Base-by-base conservation (phyloP, 1,140 invertebrate species). In the Pinna nobilis region DNA sequence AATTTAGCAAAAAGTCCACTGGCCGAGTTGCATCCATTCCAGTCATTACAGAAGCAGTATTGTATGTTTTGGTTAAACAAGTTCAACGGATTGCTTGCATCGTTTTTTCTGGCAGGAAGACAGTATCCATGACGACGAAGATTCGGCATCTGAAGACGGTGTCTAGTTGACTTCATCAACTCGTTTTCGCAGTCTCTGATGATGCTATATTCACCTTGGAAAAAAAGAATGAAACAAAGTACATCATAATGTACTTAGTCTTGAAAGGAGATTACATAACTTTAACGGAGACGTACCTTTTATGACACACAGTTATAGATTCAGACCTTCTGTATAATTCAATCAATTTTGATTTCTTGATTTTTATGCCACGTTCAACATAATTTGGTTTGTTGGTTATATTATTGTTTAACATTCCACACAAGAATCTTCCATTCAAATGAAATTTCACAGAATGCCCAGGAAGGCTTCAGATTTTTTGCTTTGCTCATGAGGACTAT, bases 31-130 rank as follows among this genome's bases (percentile, higher is more conserved):
- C 87, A 88, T 20, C 87, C 87, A 69, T 87, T 86, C 81, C 83
- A 87, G 37, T 88, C 87, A 68, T 88, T 87, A 70, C 87, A 88
- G 78, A 87, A 88, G 72, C 87, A 88, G 77, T 87, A 88, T 30
- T 70, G 72, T 4, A 83, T 83, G 5, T 80, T 72, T 9, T 57
- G 35, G 68, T 87, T 77, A 4, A 69, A 76, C 0, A 74, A 55
- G 25, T 77, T 49, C 28, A 79, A 57, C 1, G 83, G 86, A 55
- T 86, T 84, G 53, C 51, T 75, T 18, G 83, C 83, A 64, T 87
- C 82, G 61, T 88, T 86, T 50, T 85, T 87, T 11, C 87, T 77
- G 3, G 84, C 84, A 0, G 83, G 82, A 28, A 80, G 68, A 68
- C 87, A 88, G 80, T 87, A 88, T 20, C 85, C 85, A 78, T 88